phyloP scores from a whole-genome alignment of 1,140 invertebrate species.

The Ostrea denselamellosa region DNA sequence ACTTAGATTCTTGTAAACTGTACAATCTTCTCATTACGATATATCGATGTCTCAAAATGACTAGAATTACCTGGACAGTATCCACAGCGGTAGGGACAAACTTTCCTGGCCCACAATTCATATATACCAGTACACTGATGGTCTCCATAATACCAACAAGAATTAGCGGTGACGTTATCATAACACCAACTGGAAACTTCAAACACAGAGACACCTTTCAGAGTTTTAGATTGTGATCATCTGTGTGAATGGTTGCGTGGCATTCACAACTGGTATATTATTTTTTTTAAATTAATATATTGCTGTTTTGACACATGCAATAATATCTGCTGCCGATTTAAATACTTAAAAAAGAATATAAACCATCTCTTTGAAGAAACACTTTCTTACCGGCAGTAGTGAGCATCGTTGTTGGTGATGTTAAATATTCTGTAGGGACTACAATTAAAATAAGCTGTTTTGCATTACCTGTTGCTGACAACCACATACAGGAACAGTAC shows the following conservation, averaged over 20 bases:
- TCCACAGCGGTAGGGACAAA: conserved; percentile 46
- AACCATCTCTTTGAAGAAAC: neutral
- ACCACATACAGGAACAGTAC: neutral
- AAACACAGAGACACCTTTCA: neutral
- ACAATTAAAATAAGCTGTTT: neutral
- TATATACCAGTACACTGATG: conserved; percentile 45
- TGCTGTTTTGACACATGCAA: too few relatives aligned
- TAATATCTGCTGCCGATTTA: neutral
- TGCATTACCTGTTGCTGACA: neutral
- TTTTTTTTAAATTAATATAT: neutral
- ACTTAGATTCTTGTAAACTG: too few relatives aligned
- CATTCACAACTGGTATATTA: neutral
- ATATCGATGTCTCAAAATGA: neutral
- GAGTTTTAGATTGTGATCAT: neutral
- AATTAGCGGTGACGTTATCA: neutral
- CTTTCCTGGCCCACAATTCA: conserved; percentile 40
- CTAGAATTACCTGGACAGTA: conserved; percentile 48
- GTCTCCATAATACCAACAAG: conserved; percentile 47
- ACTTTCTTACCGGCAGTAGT: neutral
- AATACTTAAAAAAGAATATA: too few relatives aligned
- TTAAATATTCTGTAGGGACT: conserved; percentile 35
- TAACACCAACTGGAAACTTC: conserved; percentile 20
- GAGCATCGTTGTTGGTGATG: neutral
- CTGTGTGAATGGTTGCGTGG: neutral
- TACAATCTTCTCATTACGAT: neutral